Percentiles rank a stretch among this genome's conserved stretches.
These are phyloP conservation scores for Plecotus auritus DNA, from an alignment of 2,113 vertebrate species.

Conservation along the genomic window DNA sequence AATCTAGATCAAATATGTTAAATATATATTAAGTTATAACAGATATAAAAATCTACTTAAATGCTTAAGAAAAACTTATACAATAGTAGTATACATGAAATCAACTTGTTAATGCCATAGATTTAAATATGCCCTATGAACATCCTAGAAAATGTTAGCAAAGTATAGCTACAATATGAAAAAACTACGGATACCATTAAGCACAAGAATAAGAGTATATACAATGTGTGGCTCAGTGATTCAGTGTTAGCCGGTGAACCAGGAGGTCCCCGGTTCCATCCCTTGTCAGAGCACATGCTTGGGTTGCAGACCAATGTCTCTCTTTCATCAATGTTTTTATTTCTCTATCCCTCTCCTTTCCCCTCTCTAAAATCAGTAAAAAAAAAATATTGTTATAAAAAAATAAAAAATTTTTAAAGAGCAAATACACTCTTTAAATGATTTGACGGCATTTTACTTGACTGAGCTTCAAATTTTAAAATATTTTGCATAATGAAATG, in stretches of 20 bases:
- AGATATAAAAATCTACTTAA: slow-evolving; percentile 19
- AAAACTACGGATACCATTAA: not conserved
- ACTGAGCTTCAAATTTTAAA: slow-evolving; percentile 9
- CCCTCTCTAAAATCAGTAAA: too few relatives aligned
- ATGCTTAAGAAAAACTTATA: slow-evolving; percentile 2
- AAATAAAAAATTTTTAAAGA: too few relatives aligned
- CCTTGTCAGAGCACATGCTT: too few relatives aligned
- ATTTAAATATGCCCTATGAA: slow-evolving; percentile 3
- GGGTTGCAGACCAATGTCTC: too few relatives aligned
- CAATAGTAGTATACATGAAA: slow-evolving; percentile 6
- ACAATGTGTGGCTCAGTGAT: not conserved
- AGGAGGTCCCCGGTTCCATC: too few relatives aligned
- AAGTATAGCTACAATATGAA: not conserved
- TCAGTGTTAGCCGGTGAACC: too few relatives aligned
- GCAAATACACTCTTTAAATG: not conserved
- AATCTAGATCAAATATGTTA: not conserved
- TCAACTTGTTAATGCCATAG: not conserved
- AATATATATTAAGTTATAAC: not conserved
- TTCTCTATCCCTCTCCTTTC: too few relatives aligned
- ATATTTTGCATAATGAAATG: not conserved
- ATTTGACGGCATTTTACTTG: not conserved
- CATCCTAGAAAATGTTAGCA: slow-evolving; percentile 26
- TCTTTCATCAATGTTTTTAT: too few relatives aligned
- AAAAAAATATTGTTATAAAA: too few relatives aligned
- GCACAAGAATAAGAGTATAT: not conserved